These are phyloP conservation scores for Hydrolagus affinis DNA, from an alignment of 2,113 vertebrate species.

Conservation along the genomic window DNA sequence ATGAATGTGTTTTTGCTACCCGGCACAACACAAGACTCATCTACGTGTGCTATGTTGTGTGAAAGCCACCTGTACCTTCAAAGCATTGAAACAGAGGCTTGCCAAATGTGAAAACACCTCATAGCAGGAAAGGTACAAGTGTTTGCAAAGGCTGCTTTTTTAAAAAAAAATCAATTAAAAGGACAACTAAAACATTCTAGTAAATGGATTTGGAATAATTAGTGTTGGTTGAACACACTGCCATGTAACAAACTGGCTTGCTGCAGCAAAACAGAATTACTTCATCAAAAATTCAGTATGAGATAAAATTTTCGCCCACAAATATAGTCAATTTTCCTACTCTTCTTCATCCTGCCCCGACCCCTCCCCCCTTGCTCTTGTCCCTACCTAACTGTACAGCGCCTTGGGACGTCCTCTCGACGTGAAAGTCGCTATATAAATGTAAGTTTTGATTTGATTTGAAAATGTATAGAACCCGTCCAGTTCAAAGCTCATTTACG, in stretches of 20 bases:
- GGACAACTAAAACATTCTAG: not conserved
- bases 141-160: not conserved
- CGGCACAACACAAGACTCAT: not conserved
- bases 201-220: not conserved
- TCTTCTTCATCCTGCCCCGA: too few relatives aligned
- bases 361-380: too few relatives aligned
- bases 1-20: constrained; percentile 12
- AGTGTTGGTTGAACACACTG: not conserved
- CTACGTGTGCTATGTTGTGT: not conserved
- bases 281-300: not conserved
- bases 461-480: too few relatives aligned
- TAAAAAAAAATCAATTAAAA: not conserved
- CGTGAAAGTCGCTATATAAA: too few relatives aligned
- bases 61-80: not conserved
- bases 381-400: too few relatives aligned
- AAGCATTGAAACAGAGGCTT: not conserved
- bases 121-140: not conserved
- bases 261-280: not conserved
- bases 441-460: too few relatives aligned
- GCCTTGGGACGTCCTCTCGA: too few relatives aligned
- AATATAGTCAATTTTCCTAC: too few relatives aligned
- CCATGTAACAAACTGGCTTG: too few relatives aligned
- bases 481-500: not conserved
- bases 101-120: constrained; percentile 13
- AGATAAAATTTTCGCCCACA: too few relatives aligned